Conservation (phyloP, 1,140 invertebrate species). For the Halesus radiatus region DNA sequence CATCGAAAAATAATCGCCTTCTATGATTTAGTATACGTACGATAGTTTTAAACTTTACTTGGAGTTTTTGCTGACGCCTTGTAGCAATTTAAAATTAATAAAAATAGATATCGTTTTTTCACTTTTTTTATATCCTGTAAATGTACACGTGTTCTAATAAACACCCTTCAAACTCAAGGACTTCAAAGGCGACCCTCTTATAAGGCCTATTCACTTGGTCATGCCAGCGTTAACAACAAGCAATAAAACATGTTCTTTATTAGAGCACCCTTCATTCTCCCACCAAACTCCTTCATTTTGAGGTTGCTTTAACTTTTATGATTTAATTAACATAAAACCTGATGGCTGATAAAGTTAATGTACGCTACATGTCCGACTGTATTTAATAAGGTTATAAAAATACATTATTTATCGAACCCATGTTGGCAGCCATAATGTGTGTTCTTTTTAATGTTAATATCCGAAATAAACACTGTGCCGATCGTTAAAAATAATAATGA, state of each 20-base stretch:
- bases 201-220: no score
- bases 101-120: background rate
- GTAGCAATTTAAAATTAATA: background rate
- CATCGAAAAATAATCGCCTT: no score
- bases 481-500: background rate
- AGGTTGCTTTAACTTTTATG: constrained; percentile 10
- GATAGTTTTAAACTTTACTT: no score
- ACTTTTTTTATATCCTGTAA: no score
- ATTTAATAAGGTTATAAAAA: constrained; percentile 22
- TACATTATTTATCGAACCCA: constrained; percentile 7
- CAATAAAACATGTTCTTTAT: no score
- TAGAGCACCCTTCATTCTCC: no score
- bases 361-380: background rate
- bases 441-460: background rate
- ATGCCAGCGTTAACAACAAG: no score
- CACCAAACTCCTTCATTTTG: background rate
- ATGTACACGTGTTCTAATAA: no score
- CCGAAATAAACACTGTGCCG: no score
- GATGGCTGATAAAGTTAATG: constrained; percentile 14
- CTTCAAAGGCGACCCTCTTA: no score
- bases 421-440: background rate
- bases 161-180: no score
- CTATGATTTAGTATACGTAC: no score
- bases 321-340: constrained; percentile 22
- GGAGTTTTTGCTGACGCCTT: background rate